Evolutionary conservation across 2,797 vertebrate species (phyloP).

Genomic region (Trachops cirrhosus): DNA sequence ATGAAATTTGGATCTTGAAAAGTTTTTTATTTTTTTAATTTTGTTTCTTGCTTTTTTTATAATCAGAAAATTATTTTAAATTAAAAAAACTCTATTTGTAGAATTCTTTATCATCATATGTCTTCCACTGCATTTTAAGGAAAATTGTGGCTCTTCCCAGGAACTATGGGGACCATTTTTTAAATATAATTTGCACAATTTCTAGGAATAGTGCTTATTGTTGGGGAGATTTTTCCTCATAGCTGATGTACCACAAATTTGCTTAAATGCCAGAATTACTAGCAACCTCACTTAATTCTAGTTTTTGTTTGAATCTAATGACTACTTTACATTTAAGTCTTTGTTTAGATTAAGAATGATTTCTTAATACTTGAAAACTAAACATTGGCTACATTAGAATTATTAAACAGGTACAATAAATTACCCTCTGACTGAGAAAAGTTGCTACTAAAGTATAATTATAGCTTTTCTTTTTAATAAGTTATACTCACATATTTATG

Average conservation of each 20-base stretch:
- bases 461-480: conserved; percentile 6
- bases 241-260: not conserved
- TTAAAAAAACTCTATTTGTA: not conserved
- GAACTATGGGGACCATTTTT: not conserved
- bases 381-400: not conserved
- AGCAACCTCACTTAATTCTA: not conserved
- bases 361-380: not conserved
- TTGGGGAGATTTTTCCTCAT: not conserved
- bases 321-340: not conserved
- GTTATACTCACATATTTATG: not conserved
- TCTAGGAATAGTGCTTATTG: not conserved
- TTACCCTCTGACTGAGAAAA: not conserved
- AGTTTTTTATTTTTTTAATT: not conserved
- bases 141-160: not conserved
- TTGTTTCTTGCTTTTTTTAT: conserved; percentile 44
- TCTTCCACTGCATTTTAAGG: not conserved
- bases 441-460: not conserved
- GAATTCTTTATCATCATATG: not conserved
- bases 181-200: not conserved
- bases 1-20: not conserved
- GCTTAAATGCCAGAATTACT: not conserved
- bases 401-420: not conserved
- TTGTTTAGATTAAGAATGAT: not conserved
- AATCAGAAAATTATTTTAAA: conserved; percentile 48
- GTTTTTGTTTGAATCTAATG: not conserved